A percentile compares a stretch with the other conserved stretches of the same genome.
Conservation (phyloP, 2,888 invertebrate species). For the Tipula vernalis region DNA sequence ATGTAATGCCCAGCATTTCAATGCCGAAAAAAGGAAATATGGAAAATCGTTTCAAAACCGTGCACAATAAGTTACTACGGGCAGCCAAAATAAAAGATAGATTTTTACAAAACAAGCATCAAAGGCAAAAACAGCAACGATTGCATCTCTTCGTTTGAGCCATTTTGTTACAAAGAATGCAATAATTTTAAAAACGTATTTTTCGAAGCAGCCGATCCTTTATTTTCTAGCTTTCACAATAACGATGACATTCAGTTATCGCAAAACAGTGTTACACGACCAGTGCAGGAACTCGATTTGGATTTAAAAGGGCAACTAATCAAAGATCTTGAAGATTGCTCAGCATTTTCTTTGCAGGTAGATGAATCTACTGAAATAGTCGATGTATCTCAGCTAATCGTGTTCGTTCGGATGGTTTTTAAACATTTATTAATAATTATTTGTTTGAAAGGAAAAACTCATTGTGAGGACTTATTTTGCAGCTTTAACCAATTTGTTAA, state of each 20-base stretch:
- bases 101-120: too few relatives aligned
- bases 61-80: too few relatives aligned
- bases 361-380: conserved; percentile 20
- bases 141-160: conserved; percentile 12
- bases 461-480: not conserved
- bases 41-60: too few relatives aligned
- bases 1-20: too few relatives aligned
- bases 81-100: too few relatives aligned
- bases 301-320: conserved; percentile 15
- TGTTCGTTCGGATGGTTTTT: conserved; percentile 20
- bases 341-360: conserved; percentile 14
- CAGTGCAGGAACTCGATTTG: conserved; percentile 15
- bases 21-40: too few relatives aligned
- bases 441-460: conserved; percentile 16
- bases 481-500: not conserved
- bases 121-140: not conserved
- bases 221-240: conserved; percentile 19
- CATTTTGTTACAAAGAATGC: conserved; percentile 19
- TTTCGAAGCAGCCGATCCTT: conserved; percentile 15
- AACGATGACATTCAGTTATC: conserved; percentile 14
- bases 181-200: conserved; percentile 17
- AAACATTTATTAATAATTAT: conserved; percentile 19
- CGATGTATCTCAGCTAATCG: conserved; percentile 18
- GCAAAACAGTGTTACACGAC: conserved; percentile 15
- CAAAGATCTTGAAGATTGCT: conserved; percentile 15